phyloP scores from a whole-genome alignment of 2,888 invertebrate species.

The Ophioninae sp. region DNA sequence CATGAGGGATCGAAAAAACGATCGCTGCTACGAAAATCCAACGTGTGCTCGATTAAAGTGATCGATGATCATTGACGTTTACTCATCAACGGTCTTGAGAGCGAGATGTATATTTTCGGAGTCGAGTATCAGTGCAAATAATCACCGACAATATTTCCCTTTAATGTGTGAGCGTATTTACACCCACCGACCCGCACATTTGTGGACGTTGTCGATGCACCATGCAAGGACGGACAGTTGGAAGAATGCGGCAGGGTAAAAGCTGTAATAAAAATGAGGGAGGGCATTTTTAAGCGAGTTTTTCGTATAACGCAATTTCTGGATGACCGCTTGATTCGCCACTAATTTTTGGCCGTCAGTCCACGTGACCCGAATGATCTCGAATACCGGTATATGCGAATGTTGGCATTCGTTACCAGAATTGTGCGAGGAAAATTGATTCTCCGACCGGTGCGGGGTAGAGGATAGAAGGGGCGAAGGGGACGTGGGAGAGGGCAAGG shows the following conservation, averaged over 20 bases:
- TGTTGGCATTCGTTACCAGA: neutral
- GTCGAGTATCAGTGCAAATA: slow-evolving; percentile 20
- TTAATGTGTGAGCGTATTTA: neutral
- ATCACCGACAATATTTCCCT: slow-evolving; percentile 16
- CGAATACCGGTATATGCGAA: neutral
- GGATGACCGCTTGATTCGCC: slow-evolving; percentile 59
- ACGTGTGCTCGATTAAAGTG: slow-evolving; percentile 50
- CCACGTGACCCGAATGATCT: slow-evolving; percentile 23
- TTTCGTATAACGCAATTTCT: slow-evolving; percentile 60
- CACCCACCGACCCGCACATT: neutral
- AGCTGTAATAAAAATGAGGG: neutral
- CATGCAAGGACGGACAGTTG: slow-evolving; percentile 12
- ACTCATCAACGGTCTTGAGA: slow-evolving; percentile 36
- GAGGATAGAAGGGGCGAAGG: neutral
- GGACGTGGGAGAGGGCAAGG: neutral
- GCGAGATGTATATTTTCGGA: slow-evolving; percentile 1
- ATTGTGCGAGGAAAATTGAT: slow-evolving; percentile 26
- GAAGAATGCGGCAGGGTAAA: neutral
- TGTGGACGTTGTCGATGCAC: neutral
- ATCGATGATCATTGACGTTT: slow-evolving; percentile 33
- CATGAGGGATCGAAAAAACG: slow-evolving; percentile 31
- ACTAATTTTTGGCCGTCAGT: slow-evolving; percentile 62
- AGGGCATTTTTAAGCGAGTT: slow-evolving; percentile 18
- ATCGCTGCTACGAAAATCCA: slow-evolving; percentile 10
- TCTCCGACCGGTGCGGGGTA: neutral